Conservation (phyloP, 2,113 vertebrate species). For the Hydrochoerus hydrochaeris region DNA sequence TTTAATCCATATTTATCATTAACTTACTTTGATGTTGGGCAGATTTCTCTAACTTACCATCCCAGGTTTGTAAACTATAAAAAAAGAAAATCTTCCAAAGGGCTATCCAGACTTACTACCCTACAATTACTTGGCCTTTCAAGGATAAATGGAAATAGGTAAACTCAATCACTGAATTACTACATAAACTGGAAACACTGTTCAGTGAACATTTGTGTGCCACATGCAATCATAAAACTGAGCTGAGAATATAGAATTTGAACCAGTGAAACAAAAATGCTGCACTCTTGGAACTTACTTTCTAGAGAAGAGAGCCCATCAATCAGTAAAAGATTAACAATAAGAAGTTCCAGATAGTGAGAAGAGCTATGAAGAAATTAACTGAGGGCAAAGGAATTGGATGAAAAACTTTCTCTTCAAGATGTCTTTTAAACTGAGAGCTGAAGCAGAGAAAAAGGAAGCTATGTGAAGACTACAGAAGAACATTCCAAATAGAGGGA, state of each 20-base stretch:
- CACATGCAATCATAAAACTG: neutral
- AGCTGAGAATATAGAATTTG: neutral
- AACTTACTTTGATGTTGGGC: neutral
- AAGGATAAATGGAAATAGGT: neutral
- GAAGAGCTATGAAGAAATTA: neutral
- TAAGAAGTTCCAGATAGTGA: neutral
- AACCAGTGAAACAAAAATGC: neutral
- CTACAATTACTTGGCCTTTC: neutral
- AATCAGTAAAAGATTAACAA: neutral
- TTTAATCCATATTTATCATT: constrained; percentile 1
- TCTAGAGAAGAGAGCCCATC: constrained; percentile 8
- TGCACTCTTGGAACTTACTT: neutral
- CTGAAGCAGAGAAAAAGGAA: neutral
- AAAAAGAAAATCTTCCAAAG: neutral
- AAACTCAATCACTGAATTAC: neutral
- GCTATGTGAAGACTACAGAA: neutral
- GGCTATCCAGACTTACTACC: neutral
- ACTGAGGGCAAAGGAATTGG: neutral
- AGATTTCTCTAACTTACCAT: neutral
- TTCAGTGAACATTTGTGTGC: neutral
- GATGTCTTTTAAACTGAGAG: neutral
- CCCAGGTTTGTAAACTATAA: neutral
- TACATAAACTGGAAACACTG: neutral
- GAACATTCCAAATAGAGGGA: neutral
- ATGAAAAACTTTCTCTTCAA: neutral